Percentiles rank a stretch among this genome's conserved stretches.
phyloP scores from a whole-genome alignment of 2,113 vertebrate species.

The Falco punctatus region DNA sequence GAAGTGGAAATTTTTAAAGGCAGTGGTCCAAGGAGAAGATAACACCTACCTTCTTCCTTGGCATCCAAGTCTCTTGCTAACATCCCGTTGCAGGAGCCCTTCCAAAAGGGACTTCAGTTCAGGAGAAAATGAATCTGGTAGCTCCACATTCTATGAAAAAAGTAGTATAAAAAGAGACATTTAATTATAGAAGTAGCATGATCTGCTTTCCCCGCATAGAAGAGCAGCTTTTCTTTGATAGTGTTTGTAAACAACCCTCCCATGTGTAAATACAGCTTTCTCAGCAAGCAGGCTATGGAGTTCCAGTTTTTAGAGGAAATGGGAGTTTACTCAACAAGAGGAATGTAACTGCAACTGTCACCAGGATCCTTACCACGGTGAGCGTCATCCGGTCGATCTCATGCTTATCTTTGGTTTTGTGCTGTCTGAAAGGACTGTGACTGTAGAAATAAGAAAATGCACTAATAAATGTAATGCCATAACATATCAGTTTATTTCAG shows the following conservation, averaged over 20 bases:
- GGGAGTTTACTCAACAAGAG: background rate
- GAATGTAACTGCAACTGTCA: background rate
- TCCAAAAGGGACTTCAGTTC: conserved; percentile 93
- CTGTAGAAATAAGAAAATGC: conserved; percentile 66
- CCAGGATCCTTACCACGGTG: conserved; percentile 88
- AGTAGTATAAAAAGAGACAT: background rate
- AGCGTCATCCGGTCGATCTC: conserved; percentile 99
- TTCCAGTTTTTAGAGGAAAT: background rate
- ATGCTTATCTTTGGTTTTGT: conserved; percentile 99
- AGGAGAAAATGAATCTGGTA: conserved; percentile 90
- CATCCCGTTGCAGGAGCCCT: conserved; percentile 91
- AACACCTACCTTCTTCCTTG: conserved; percentile 86
- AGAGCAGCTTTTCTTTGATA: background rate
- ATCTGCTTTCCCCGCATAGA: background rate
- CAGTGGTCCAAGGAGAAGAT: conserved; percentile 7
- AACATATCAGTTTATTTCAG: background rate
- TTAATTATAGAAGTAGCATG: rapidly evolving
- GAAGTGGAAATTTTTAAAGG: conserved; percentile 26
- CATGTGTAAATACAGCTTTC: rapidly evolving
- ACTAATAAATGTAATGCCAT: background rate
- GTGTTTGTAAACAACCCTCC: background rate
- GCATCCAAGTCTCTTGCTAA: conserved; percentile 90
- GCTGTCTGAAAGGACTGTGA: conserved; percentile 98
- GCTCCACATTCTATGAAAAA: conserved; percentile 87
- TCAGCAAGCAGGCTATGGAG: background rate